A percentile compares a stretch with the other conserved stretches of the same genome.
These are phyloP conservation scores for Cybosia mesomella DNA, from an alignment of 2,888 invertebrate genomes.

Conservation along the genomic window DNA sequence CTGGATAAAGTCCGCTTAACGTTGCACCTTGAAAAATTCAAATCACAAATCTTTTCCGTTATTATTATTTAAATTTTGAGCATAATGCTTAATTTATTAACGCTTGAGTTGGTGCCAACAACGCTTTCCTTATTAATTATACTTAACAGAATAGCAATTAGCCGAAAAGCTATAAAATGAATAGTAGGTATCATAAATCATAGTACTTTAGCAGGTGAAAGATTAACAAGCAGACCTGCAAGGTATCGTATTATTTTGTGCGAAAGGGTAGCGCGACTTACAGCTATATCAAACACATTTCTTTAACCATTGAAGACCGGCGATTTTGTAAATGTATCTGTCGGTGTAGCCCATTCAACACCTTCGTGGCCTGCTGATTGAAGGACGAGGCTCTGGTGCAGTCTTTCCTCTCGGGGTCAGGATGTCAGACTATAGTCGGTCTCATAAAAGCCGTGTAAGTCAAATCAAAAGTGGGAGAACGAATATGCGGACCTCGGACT, in stretches of 20 bases:
- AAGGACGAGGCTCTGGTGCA: no score
- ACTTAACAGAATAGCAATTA: constrained; percentile 13
- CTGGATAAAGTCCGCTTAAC: not conserved
- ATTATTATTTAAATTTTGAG: constrained; percentile 3
- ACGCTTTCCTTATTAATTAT: constrained; percentile 2
- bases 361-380: no score
- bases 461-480: no score
- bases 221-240: constrained; percentile 13
- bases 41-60: not conserved
- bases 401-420: no score
- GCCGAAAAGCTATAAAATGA: constrained; percentile 1
- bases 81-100: constrained; percentile 13
- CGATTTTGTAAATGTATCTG: no score
- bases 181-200: constrained; percentile 14
- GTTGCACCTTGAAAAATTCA: not conserved
- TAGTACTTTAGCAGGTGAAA: constrained; percentile 12
- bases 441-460: no score
- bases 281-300: not conserved
- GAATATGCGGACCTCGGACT: no score
- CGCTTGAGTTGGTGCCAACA: constrained; percentile 7
- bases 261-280: constrained; percentile 2
- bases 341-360: no score
- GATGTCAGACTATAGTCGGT: no score
- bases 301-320: no score
- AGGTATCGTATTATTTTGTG: not conserved